Evolutionary conservation across 2,797 vertebrate species (phyloP).

Genomic region (Corythornis leucogaster): DNA sequence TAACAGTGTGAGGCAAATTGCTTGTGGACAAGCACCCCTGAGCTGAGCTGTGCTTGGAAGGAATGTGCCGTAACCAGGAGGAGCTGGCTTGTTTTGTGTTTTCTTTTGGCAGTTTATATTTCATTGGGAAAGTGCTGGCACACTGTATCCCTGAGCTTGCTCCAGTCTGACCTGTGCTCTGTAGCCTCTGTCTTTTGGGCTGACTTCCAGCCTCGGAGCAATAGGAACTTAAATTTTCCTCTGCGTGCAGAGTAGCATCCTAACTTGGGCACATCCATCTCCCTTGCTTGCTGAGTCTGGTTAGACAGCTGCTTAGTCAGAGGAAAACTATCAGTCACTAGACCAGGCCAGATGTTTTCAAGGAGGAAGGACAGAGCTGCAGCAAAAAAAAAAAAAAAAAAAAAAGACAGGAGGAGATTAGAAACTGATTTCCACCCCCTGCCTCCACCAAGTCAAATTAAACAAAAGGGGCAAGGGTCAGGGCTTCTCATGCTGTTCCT

Average conservation of each 20-base stretch:
- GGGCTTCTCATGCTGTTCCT: neutral
- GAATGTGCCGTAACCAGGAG: slow-evolving; percentile 4
- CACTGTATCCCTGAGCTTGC: neutral
- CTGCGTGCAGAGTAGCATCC: neutral
- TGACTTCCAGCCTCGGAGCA: neutral
- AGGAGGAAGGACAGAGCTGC: neutral
- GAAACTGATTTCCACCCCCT: neutral
- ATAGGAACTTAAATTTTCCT: neutral
- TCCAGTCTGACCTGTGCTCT: neutral
- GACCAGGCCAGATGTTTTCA: neutral
- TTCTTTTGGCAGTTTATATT: neutral
- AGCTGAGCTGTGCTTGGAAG: neutral
- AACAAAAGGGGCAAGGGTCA: neutral
- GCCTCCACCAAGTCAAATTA: neutral
- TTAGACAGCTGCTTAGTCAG: neutral
- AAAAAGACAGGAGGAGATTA: neutral
- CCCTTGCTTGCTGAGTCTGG: neutral
- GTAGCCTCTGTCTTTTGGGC: neutral
- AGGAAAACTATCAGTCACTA: neutral
- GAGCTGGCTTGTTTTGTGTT: neutral
- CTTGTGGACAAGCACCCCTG: neutral
- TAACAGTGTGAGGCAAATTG: neutral
- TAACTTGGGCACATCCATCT: neutral
- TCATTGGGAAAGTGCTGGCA: neutral
- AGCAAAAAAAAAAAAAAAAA: neutral